Evolutionary conservation across 2,797 vertebrate species (phyloP), one percentile per base, ranked within the genome.

Genomic region (Sciurus vulgaris): DNA sequence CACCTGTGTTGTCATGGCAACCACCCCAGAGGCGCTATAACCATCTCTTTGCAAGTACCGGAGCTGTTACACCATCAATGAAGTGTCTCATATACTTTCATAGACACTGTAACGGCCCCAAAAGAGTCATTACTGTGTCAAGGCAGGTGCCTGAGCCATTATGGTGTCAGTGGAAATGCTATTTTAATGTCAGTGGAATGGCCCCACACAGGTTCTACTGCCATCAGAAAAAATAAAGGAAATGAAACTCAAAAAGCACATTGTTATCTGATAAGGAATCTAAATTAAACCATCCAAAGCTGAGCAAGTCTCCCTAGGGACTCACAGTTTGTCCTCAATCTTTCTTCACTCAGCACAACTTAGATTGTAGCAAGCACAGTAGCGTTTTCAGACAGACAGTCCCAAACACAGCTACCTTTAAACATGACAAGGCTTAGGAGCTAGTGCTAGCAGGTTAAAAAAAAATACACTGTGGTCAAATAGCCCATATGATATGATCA

Each of bases 1-100:
- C 0, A 73, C 78, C 96, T 89, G 18, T 1, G 10, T 7, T 81
- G 90, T 89, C 67, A 61, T 12, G 22, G 69, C 56, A 93, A 73
- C 38, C 74, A 65, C 85, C 94, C 77, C 77, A 6, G 59, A 96
- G 94, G 96, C 93, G 28, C 70, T 83, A 51, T 97, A 96, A 89
- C 72, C 30, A 44, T 91, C 61, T 15, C 30, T 24, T 26, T 83
- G 49, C 81, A 96, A 96, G 93, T 91, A 3, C 35, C 86, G 54
- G 96, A 95, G 92, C 90, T 96, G 84, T 96, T 97, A 92, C 2
- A 2, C 56, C 97, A 97, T 97, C 98, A 97, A 47, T 97, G 95
- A 98, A 97, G 93, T 97, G 81, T 97, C 96, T 98, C 93, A 92
- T 89, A 73, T 61, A 15, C 94, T 98, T 93, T 69, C 65, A 85